Evolutionary conservation across 2,797 vertebrate species (phyloP), one percentile per base, ranked within the genome.

Genomic region (Scarus forsteni): DNA sequence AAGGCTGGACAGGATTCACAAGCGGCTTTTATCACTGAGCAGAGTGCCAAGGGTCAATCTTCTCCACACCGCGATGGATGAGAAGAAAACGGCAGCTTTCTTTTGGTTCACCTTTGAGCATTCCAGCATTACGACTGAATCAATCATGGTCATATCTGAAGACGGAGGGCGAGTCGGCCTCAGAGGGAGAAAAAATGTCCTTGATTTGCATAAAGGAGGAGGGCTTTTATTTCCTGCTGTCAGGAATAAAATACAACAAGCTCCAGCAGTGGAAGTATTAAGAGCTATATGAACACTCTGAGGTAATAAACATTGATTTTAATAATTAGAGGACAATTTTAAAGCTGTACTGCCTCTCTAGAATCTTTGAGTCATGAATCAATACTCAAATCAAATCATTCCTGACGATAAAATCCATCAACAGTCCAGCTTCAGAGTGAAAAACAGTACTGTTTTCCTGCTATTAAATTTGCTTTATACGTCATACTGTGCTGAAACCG

Each of bases 21-120:
- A 13, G 73, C 38, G 0, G 82, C 85, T 88, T 91, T 92, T 89
- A 90, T 71, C 62, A 40, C 72, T 65, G 65, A 79, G 79, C 63
- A 48, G 75, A 89, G 80, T 64, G 64, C 74, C 70, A 9, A 6
- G 76, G 87, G 85, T 91, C 88, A 88, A 77, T 68, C 71, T 53
- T 64, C 74, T 77, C 74, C 62, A 66, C 66, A 52, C 45, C 67
- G 49, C 68, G 46, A 86, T 79, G 80, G 86, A 85, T 73, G 61
- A 70, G 58, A 62, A 35, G 48, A 77, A 63, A 84, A 73, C 7
- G 35, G 50, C 34, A 34, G 50, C 62, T 38, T 14, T 60, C 53
- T 58, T 40, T 66, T 49, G 69, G 68, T 43, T 16, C 54, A 74
- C 67, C 69, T 79, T 54, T 60, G 44, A 51, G 66, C 64, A 66